These are phyloP conservation scores for Coelopa pilipes DNA, from an alignment of 2,888 invertebrate species.

Conservation along the genomic window DNA sequence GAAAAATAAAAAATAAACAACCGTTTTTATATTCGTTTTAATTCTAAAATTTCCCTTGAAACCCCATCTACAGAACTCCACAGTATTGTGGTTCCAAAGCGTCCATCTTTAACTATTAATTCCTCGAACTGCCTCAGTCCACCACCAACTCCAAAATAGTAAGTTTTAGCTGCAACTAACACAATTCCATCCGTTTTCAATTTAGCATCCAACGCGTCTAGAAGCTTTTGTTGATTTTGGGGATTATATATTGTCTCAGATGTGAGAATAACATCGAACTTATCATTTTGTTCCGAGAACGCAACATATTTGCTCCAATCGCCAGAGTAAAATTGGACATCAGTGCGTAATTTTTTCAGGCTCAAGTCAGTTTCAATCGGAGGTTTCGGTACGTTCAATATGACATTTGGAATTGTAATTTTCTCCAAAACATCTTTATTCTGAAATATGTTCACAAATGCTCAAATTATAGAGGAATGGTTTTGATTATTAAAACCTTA, in stretches of 20 bases:
- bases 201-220: constrained; percentile 74
- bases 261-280: constrained; percentile 87
- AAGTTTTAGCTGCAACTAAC: constrained; percentile 87
- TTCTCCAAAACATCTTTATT: constrained; percentile 84
- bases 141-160: constrained; percentile 97
- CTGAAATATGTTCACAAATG: constrained; percentile 69
- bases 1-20: not conserved
- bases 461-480: not conserved
- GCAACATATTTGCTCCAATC: constrained; percentile 77
- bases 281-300: constrained; percentile 66
- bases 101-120: constrained; percentile 69
- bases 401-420: constrained; percentile 85
- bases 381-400: constrained; percentile 70
- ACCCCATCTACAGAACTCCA: constrained; percentile 73
- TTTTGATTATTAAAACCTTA: constrained; percentile 68
- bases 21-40: constrained; percentile 39
- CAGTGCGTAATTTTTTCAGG: constrained; percentile 35
- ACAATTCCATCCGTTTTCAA: constrained; percentile 72
- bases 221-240: constrained; percentile 80
- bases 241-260: constrained; percentile 94
- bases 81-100: constrained; percentile 70
- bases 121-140: constrained; percentile 81
- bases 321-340: constrained; percentile 74
- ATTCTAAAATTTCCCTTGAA: constrained; percentile 61
- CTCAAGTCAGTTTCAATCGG: constrained; percentile 26